Conservation (phyloP, 2,888 invertebrate genomes). For the Andrena trimmerana region DNA sequence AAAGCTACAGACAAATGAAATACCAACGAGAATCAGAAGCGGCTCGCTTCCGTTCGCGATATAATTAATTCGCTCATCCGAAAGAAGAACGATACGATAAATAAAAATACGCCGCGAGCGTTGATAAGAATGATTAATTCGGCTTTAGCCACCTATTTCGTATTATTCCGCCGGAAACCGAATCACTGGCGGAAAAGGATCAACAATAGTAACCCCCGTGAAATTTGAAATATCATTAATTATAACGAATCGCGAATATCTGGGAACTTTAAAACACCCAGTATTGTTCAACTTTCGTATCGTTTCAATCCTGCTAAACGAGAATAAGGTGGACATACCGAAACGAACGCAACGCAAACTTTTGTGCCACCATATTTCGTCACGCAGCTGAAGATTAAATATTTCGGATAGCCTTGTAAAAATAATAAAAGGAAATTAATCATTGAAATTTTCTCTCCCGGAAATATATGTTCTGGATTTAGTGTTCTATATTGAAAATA, state of each 20-base stretch:
- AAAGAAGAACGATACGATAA: slow-evolving; percentile 47
- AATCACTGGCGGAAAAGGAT: slow-evolving; percentile 28
- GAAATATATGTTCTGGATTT: not conserved
- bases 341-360: too few relatives aligned
- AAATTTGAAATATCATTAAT: slow-evolving; percentile 32
- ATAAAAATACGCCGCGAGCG: slow-evolving; percentile 41
- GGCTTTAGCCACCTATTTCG: slow-evolving; percentile 16
- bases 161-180: slow-evolving; percentile 15
- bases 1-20: slow-evolving; percentile 16
- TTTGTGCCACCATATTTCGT: not conserved
- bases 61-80: slow-evolving; percentile 49
- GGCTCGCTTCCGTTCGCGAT: slow-evolving; percentile 34
- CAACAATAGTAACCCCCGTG: not conserved
- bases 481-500: not conserved
- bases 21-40: slow-evolving; percentile 33
- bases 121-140: slow-evolving; percentile 56
- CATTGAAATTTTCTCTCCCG: not conserved
- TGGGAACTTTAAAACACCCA: not conserved
- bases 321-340: not conserved
- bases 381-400: not conserved
- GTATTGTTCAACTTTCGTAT: not conserved
- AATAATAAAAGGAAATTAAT: slow-evolving; percentile 23
- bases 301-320: slow-evolving; percentile 7
- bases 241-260: slow-evolving; percentile 1
- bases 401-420: not conserved